Conservation (phyloP, 1,140 invertebrate genomes). For the Drosophila sucinea region DNA sequence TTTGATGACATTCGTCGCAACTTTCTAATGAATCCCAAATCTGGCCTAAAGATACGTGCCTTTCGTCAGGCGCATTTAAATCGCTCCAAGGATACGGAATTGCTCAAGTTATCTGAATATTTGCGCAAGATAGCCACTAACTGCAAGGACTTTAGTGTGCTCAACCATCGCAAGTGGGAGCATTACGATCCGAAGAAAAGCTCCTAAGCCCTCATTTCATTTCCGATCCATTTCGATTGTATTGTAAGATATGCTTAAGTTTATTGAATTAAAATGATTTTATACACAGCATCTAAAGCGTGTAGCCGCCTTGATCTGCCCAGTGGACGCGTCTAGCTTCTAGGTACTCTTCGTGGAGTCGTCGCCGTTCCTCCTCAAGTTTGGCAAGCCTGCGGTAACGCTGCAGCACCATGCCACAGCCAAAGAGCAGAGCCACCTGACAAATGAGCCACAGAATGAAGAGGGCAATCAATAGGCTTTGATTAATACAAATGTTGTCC, state of each 20-base stretch:
- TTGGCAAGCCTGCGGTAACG: slow-evolving; percentile 74
- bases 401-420: slow-evolving; percentile 76
- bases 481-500: slow-evolving; percentile 77
- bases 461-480: slow-evolving; percentile 75
- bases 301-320: slow-evolving; percentile 80
- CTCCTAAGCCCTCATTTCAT: slow-evolving; percentile 32
- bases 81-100: slow-evolving; percentile 92
- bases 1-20: slow-evolving; percentile 98
- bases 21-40: slow-evolving; percentile 99
- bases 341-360: slow-evolving; percentile 73
- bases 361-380: slow-evolving; percentile 74
- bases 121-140: slow-evolving; percentile 92
- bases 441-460: slow-evolving; percentile 81
- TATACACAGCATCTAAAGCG: slow-evolving; percentile 59
- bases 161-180: slow-evolving; percentile 97
- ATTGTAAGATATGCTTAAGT: slow-evolving; percentile 55
- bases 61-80: slow-evolving; percentile 96
- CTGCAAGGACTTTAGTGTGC: slow-evolving; percentile 91
- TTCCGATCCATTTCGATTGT: slow-evolving; percentile 7
- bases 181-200: slow-evolving; percentile 87
- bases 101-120: slow-evolving; percentile 93
- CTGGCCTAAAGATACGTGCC: slow-evolving; percentile 94
- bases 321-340: slow-evolving; percentile 77
- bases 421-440: slow-evolving; percentile 72
- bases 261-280: slow-evolving; percentile 75